Base-by-base conservation (phyloP, 2,888 invertebrate species). In the Clitarchus hookeri region DNA sequence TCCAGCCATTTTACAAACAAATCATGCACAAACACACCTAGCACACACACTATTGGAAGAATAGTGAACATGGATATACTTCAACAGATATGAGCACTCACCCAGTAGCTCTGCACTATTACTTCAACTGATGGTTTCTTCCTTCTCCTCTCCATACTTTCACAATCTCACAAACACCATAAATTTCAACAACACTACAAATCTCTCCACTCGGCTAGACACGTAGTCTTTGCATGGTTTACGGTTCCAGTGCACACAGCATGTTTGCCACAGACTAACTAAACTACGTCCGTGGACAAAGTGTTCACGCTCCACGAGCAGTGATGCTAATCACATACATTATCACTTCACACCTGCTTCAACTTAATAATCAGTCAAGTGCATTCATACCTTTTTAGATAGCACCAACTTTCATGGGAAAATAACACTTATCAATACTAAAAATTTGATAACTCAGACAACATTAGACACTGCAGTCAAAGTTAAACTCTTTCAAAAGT, bases 71-170 rank as follows among this genome's bases (percentile, higher is more conserved):
- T 48, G 23, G 53, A 53, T 25, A 19, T 6, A 44, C n/a, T 44
- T 44, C 23, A 48, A 84, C 8, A 27, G 65, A 27, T 23, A 65
- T n/a, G 65, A 65, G 65, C 27, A 65, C 85, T 85, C 80, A 85
- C 85, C 44, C 27, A 26, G 48, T 85, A 85, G 8, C 48, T 79
- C 26, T 25, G 85, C 44, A 85, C 79, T 44, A 85, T 26, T 26
- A 85, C 85, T n/a, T 25, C 44, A 65, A 25, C 44, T 36, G 83
- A 77, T 25, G 44, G 36, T 84, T 23, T 65, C 77, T 26, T 84
- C 84, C 27, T 84, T 78, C 44, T 84, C 83, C 65, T 19, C 65
- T 65, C 23, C 65, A 65, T 65, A n/a, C n/a, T 65, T n/a, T 65
- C 65, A 65, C 23, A 9, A 16, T 19, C n/a, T 65, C 16, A 19